Base-by-base conservation (phyloP, 2,797 vertebrate genomes). In the Thripadectes ignobilis region DNA sequence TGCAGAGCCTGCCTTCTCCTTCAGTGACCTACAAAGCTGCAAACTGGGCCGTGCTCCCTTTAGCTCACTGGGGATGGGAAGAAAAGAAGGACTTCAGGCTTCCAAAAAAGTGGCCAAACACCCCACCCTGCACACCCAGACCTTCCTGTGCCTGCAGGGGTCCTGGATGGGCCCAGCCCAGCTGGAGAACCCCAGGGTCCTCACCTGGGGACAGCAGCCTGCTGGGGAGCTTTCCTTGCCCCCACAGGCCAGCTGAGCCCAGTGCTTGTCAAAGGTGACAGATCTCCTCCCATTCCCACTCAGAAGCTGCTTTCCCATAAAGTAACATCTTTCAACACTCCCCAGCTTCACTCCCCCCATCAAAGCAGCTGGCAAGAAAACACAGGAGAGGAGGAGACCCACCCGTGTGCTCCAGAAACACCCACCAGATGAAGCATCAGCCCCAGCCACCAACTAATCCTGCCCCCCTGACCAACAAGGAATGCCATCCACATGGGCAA, bases 1-100 rank as follows among this genome's bases (percentile, higher is more conserved):
- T 43, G 75, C 95, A 91, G 76, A 95, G 87, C 82, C 57, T 62
- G 80, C 76, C 62, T 69, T 84, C 91, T 93, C 94, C 91, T 96
- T 80, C 87, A 23, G 38, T 77, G 91, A 91, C 95, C 94, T 95
- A 95, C 91, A 95, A 93, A 93, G 75, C 87, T 76, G 79, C 76
- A 71, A 89, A 91, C 2, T 61, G 87, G 93, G 95, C 82, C 3
- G 0, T 6, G 73, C 73, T 89, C 85, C 74, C 81, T 95, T 92
- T 81, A 96, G 94, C 79, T 89, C 49, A 30, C 45, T 5, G 21
- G 49, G 46, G 65, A 72, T n/a, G 43, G 38, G 48, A 72, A 66
- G 62, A 58, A 74, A 89, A 92, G 58, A 34, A 93, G 46, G 38
- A 67, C 54, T 92, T 54, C 9, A 14, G 2, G 59, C 72, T 71